Percentiles rank a stretch among this genome's conserved stretches.
Conservation (phyloP, 2,797 vertebrate species). For the Trachops cirrhosus region DNA sequence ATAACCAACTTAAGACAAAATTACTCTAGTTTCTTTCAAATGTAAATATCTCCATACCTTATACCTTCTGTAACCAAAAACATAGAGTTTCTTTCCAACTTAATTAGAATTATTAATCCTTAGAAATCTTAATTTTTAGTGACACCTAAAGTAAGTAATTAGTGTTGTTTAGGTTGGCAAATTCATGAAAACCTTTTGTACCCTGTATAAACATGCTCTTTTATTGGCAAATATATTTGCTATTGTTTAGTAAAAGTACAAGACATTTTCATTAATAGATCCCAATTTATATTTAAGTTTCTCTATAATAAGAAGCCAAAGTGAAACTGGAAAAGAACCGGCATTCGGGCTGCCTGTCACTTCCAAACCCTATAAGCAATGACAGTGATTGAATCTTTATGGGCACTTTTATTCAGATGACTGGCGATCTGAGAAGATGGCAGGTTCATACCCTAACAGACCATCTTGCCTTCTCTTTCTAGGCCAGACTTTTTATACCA, state of each 20-base stretch:
- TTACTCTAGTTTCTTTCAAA: background rate
- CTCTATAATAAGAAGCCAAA: background rate
- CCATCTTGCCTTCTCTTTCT: too few relatives aligned
- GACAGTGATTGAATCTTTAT: too few relatives aligned
- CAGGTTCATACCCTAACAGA: too few relatives aligned
- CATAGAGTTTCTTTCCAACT: background rate
- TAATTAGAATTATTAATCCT: background rate
- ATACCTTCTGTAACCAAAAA: background rate
- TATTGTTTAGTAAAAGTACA: background rate
- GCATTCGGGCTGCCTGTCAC: too few relatives aligned
- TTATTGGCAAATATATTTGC: background rate
- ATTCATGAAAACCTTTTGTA: background rate
- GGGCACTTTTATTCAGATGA: too few relatives aligned
- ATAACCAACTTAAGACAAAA: background rate
- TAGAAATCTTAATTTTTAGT: background rate
- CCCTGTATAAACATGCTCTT: background rate
- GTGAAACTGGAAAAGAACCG: too few relatives aligned
- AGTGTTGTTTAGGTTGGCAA: background rate
- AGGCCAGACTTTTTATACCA: too few relatives aligned
- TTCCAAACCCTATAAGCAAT: too few relatives aligned
- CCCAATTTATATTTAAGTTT: background rate
- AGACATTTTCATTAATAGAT: background rate
- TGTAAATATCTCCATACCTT: background rate
- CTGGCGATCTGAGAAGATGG: too few relatives aligned
- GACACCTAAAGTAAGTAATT: background rate